Conservation (phyloP, 1,140 invertebrate species). For the Aleiodes sp. region DNA sequence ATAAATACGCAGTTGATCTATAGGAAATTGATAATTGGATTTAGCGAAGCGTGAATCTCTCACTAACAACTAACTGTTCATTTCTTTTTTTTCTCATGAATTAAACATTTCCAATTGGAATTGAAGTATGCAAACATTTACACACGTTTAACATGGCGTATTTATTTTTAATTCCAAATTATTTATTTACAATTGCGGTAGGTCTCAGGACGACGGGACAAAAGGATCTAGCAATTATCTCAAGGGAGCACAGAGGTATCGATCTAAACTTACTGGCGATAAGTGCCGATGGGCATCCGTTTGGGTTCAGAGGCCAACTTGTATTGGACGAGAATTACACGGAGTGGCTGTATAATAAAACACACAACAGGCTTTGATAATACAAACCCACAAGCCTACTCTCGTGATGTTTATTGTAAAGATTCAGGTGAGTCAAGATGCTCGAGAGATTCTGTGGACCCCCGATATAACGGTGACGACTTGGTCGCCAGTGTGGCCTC, state of each 20-base stretch:
- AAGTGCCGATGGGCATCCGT: background rate
- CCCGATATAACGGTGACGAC: conserved; percentile 59
- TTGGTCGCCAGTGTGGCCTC: conserved; percentile 54
- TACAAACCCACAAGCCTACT: background rate
- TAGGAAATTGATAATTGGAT: background rate
- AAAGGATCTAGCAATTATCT: background rate
- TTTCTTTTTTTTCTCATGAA: background rate
- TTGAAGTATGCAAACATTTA: too few species aligned
- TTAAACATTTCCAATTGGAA: background rate
- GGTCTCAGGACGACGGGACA: background rate
- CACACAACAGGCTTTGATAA: background rate
- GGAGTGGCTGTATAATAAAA: background rate
- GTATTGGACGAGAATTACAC: background rate
- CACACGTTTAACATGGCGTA: too few species aligned
- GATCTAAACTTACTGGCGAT: background rate
- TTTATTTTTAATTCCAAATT: too few species aligned
- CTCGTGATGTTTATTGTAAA: conserved; percentile 29
- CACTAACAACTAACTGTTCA: background rate
- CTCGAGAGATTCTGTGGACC: conserved; percentile 51
- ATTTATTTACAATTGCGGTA: background rate
- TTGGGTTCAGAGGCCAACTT: background rate
- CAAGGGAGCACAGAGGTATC: background rate
- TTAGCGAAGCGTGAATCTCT: background rate
- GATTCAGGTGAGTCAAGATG: conserved; percentile 54
- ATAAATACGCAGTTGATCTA: conserved; percentile 1